Base-by-base conservation (phyloP, 1,140 invertebrate species). In the Hesperophylax magnus region DNA sequence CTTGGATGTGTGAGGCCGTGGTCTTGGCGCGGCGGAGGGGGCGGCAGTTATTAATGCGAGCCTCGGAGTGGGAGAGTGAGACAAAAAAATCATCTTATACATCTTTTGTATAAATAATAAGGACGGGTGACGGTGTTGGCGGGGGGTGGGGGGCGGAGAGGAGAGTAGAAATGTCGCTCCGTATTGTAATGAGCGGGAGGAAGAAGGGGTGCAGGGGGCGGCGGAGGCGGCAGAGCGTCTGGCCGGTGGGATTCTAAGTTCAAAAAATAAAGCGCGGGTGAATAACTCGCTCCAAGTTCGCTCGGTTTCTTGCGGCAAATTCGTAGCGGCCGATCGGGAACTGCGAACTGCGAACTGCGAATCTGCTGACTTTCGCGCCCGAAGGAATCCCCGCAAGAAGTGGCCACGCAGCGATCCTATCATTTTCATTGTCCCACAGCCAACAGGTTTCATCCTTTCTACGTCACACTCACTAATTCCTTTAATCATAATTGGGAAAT, bases 91-190 rank as follows among this genome's bases (percentile, higher is more conserved):
- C 82, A 84, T 84, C 82, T 84, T 80, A 67, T 77, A 79, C 82
- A 80, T 84, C 82, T 84, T 84, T 84, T 84, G 82, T 84, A 84
- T 84, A 84, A 84, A 81, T 84, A 84, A 84, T 84, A 80, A 81
- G 82, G 76, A 65, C 31, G 53, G 79, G 67, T 39, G 56, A 60
- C n/a, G 61, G 34, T 18, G 76, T 53, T 56, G 69, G 79, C 17
- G 54, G 56, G 65, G 75, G 54, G 18, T 39, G 24, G 20, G 34
- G 56, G 72, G 72, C 22, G n/a, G 60, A 67, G 67, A 71, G 74
- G 58, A 58, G 69, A 72, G 76, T 83, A 80, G 75, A 83, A 83
- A 83, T 83, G 82, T 80, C 75, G 82, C 81, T 80, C 78, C 76
- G 81, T 83, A 83, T 83, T 83, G 81, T 83, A 83, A 81, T 83